Percentiles rank a stretch among this genome's conserved stretches.
Evolutionary conservation across 2,797 vertebrate species (phyloP).

Genomic region (Basileuterus tristriatus): DNA sequence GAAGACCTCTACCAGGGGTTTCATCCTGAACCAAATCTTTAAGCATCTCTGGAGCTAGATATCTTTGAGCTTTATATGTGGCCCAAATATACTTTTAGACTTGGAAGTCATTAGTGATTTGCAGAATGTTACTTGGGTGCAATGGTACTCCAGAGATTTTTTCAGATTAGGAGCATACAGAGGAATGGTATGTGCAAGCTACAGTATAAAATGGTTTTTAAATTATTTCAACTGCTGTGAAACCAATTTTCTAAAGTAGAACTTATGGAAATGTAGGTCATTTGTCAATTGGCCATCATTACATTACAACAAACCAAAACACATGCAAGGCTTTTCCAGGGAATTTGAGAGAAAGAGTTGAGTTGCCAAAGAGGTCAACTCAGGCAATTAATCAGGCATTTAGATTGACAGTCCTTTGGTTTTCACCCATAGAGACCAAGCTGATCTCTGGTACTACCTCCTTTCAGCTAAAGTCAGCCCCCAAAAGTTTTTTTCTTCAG

Average conservation of each 20-base stretch:
- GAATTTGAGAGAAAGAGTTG: background rate
- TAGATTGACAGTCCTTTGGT: background rate
- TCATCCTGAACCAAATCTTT: background rate
- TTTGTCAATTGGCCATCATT: background rate
- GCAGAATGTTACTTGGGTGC: background rate
- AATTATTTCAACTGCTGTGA: background rate
- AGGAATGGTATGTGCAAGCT: background rate
- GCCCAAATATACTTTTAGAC: background rate
- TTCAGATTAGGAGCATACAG: background rate
- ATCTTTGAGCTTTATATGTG: background rate
- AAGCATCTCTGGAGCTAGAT: background rate
- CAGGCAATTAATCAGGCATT: background rate
- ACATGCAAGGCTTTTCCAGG: background rate
- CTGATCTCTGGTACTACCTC: background rate
- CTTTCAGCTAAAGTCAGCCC: background rate
- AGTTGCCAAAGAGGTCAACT: background rate
- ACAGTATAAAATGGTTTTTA: background rate
- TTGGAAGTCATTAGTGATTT: background rate
- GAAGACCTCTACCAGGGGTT: background rate
- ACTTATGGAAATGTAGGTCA: background rate
- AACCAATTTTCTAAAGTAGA: background rate
- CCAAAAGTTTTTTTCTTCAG: background rate
- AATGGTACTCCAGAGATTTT: background rate
- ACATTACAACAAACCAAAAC: background rate
- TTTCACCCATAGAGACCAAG: background rate